Evolutionary conservation across 1,140 invertebrate genomes (phyloP).

Genomic region (Drosophila biarmipes): DNA sequence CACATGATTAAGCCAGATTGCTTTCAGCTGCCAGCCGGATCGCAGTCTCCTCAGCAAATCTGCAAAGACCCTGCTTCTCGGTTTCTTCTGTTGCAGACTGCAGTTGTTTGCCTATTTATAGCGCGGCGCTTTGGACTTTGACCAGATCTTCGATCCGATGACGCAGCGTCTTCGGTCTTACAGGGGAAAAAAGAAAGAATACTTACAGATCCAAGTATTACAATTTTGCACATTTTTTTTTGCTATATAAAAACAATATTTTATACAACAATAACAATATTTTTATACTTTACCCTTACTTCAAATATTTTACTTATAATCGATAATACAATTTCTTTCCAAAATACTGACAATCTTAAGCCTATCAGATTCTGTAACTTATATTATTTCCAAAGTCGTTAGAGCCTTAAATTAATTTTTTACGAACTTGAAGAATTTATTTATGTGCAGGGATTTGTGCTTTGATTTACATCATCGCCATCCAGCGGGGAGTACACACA

Average conservation of each 20-base stretch:
- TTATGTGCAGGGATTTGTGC: conserved; percentile 33
- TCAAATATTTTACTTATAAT: too few species aligned
- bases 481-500: conserved; percentile 20
- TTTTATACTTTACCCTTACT: too few species aligned
- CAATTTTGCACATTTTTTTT: too few species aligned
- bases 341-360: too few species aligned
- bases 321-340: too few species aligned
- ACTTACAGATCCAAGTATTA: neutral
- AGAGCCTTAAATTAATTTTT: neutral
- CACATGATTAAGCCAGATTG: conserved; percentile 83
- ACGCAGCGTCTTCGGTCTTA: conserved; percentile 60
- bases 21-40: conserved; percentile 63
- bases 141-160: conserved; percentile 53
- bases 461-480: conserved; percentile 62
- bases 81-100: conserved; percentile 28
- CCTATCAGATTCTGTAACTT: too few species aligned
- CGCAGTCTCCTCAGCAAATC: conserved; percentile 14
- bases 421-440: neutral
- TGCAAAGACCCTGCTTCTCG: conserved; percentile 32
- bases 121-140: conserved; percentile 67
- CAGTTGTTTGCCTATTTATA: conserved; percentile 72
- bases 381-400: neutral
- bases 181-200: neutral
- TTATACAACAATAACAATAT: too few species aligned
- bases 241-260: too few species aligned